A percentile compares a stretch with the other conserved stretches of the same genome.
Evolutionary conservation across 2,797 vertebrate species (phyloP).

Genomic region (Siniperca undulata): DNA sequence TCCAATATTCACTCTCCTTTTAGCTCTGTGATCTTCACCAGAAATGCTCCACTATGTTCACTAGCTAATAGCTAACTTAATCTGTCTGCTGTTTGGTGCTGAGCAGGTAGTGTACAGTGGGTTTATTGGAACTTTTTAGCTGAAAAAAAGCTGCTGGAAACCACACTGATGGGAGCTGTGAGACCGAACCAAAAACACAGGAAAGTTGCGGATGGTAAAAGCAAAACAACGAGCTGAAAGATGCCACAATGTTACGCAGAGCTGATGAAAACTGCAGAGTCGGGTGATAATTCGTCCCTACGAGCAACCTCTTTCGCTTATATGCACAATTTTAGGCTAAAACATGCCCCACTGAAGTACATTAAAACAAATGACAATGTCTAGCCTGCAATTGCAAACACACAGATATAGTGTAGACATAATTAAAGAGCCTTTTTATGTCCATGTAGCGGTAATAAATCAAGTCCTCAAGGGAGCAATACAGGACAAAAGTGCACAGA

Average conservation of each 20-base stretch:
- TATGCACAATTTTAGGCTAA: neutral
- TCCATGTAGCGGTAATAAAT: neutral
- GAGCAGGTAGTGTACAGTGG: too few relatives aligned
- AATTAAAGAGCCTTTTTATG: neutral
- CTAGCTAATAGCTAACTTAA: too few relatives aligned
- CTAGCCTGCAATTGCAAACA: neutral
- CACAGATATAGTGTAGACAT: neutral
- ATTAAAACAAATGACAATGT: conserved; percentile 4
- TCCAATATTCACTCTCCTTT: too few relatives aligned
- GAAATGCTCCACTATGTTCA: neutral
- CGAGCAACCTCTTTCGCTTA: neutral
- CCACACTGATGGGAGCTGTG: neutral
- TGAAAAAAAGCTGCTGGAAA: too few relatives aligned
- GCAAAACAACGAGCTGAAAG: too few relatives aligned
- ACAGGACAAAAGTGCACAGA: conserved; percentile 7
- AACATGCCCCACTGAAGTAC: neutral
- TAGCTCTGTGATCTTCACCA: too few relatives aligned
- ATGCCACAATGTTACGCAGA: neutral
- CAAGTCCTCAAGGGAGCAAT: neutral
- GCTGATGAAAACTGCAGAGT: neutral
- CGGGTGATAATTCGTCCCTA: neutral
- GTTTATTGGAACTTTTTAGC: neutral
- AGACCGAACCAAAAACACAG: neutral
- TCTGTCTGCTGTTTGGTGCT: too few relatives aligned
- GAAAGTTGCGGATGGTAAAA: neutral